These are phyloP conservation scores for Medauroidea extradentata DNA, from an alignment of 1,140 invertebrate species.

Conservation along the genomic window DNA sequence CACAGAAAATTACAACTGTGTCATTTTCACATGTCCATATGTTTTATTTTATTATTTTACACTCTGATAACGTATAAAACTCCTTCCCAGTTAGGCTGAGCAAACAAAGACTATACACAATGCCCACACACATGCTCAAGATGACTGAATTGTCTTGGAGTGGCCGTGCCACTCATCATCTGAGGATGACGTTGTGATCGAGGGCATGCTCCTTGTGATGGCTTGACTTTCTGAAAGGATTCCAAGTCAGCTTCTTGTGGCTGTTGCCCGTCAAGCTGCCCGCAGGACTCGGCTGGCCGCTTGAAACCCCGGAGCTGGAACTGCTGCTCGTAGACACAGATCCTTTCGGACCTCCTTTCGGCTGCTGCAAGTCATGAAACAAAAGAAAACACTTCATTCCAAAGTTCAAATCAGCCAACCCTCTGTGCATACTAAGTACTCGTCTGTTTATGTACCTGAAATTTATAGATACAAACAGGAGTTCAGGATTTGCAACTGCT, in stretches of 20 bases:
- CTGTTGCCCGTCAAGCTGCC: slow-evolving; percentile 55
- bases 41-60: no score
- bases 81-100: no score
- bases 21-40: no score
- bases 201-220: slow-evolving; percentile 44
- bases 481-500: no score
- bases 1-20: no score
- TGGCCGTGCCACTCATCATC: slow-evolving; percentile 39
- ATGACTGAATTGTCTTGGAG: no score
- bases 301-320: slow-evolving; percentile 54
- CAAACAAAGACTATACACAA: no score
- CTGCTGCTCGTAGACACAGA: slow-evolving; percentile 52
- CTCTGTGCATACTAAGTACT: no score
- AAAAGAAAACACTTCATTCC: slow-evolving; percentile 3
- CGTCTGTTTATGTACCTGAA: background rate
- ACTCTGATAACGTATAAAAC: no score
- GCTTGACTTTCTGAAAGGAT: slow-evolving; percentile 56
- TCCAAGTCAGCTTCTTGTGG: slow-evolving; percentile 57
- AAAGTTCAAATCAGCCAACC: background rate
- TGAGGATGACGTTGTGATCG: slow-evolving; percentile 54
- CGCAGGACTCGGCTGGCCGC: slow-evolving; percentile 56
- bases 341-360: slow-evolving; percentile 46
- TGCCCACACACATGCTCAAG: no score
- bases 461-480: background rate
- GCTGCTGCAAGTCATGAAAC: slow-evolving; percentile 36